Evolutionary conservation across 23 tunicate genomes (phyloP).

Genomic region (Oikopleura dioica): DNA sequence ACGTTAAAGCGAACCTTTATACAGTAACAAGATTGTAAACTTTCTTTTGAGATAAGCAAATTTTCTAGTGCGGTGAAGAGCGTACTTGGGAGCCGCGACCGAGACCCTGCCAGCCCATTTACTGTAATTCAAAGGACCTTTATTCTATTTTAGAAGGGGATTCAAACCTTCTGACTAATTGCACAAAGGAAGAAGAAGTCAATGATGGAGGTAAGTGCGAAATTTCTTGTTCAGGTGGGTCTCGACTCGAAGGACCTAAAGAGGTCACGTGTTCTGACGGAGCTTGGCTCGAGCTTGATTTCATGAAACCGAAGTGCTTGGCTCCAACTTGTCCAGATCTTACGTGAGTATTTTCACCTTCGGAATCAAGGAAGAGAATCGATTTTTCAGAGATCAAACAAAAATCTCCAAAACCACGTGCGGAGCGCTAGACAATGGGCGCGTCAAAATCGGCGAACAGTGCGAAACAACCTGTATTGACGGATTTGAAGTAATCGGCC

Average conservation of each 20-base stretch:
- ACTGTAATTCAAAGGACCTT: background rate
- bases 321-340: too few relatives aligned
- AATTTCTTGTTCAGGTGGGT: background rate
- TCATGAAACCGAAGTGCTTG: background rate
- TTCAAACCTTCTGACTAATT: background rate
- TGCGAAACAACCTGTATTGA: too few relatives aligned
- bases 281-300: background rate
- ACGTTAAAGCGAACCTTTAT: background rate
- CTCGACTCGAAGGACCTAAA: background rate
- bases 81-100: conserved; percentile 1
- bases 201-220: background rate
- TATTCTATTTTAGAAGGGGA: background rate
- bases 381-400: too few relatives aligned
- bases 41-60: background rate
- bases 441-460: too few relatives aligned
- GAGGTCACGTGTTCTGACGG: background rate
- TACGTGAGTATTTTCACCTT: too few relatives aligned
- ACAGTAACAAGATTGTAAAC: background rate
- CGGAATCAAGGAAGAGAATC: too few relatives aligned
- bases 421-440: too few relatives aligned
- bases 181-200: background rate
- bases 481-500: too few relatives aligned
- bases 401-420: too few relatives aligned
- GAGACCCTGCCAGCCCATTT: background rate
- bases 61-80: background rate